A percentile compares a stretch with the other conserved stretches of the same genome.
Conservation (phyloP, 1,140 invertebrate genomes). For the Cydia fagiglandana region DNA sequence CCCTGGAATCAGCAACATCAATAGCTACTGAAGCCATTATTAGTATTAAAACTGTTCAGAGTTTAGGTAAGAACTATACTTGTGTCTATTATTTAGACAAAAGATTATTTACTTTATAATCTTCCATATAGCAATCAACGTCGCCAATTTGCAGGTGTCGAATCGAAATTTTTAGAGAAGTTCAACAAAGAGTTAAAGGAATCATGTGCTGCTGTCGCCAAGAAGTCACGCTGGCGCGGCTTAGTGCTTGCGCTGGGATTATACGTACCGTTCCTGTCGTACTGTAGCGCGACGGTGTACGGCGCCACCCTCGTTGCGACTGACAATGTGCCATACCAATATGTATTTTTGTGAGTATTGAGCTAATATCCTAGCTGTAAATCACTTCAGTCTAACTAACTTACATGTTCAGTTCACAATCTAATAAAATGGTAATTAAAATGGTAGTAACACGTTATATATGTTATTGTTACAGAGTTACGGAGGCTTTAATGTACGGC, state of each 20-base stretch:
- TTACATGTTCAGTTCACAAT: too few species aligned
- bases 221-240: constrained; percentile 81
- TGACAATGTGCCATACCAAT: background rate
- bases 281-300: constrained; percentile 81
- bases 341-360: constrained; percentile 10
- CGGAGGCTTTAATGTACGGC: constrained; percentile 30
- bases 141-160: constrained; percentile 46
- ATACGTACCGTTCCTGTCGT: constrained; percentile 83
- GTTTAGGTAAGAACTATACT: constrained; percentile 74
- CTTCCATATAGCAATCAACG: background rate
- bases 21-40: constrained; percentile 86
- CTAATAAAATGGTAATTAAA: too few species aligned
- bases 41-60: constrained; percentile 86
- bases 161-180: constrained; percentile 75
- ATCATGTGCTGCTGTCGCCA: constrained; percentile 73
- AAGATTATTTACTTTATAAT: background rate
- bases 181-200: constrained; percentile 77
- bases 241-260: constrained; percentile 83
- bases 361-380: background rate
- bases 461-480: constrained; percentile 12
- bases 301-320: constrained; percentile 4
- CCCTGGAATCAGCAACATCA: constrained; percentile 82
- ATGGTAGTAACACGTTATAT: too few species aligned
- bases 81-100: background rate
- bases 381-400: background rate